These are phyloP conservation scores for Drosophila bocki DNA, from an alignment of 1,140 invertebrate genomes.

Conservation along the genomic window DNA sequence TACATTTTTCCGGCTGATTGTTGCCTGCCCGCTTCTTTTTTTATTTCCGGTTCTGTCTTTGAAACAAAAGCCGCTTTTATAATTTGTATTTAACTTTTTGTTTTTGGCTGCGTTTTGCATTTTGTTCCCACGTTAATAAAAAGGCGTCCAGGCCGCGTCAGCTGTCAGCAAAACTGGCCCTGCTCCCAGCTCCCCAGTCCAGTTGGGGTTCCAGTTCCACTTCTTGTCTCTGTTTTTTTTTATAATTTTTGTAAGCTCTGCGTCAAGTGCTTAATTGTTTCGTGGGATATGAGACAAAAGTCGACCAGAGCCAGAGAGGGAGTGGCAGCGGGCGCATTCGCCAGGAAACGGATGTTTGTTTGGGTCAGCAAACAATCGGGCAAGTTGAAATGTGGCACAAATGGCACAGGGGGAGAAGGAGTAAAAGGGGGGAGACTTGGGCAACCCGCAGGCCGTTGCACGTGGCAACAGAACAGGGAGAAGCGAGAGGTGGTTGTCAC, in stretches of 20 bases:
- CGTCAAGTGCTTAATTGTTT: constrained; percentile 71
- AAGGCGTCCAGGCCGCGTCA: constrained; percentile 26
- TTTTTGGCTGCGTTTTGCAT: constrained; percentile 54
- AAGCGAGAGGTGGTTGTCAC: neutral
- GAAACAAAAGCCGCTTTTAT: constrained; percentile 47
- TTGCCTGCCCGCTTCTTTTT: constrained; percentile 19
- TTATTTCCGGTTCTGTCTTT: constrained; percentile 56
- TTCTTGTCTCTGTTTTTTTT: neutral
- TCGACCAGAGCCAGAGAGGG: constrained; percentile 31
- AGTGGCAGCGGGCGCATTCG: constrained; percentile 39
- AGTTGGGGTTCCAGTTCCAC: constrained; percentile 44
- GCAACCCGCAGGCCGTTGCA: constrained; percentile 30
- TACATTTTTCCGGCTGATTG: constrained; percentile 41
- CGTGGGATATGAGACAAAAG: constrained; percentile 65
- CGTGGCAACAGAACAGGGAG: constrained; percentile 56
- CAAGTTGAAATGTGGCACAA: constrained; percentile 17
- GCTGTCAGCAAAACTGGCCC: constrained; percentile 33
- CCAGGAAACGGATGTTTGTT: constrained; percentile 80
- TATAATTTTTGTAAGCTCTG: constrained; percentile 18
- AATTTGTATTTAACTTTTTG: constrained; percentile 28
- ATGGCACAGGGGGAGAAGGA: neutral
- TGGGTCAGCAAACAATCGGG: constrained; percentile 59
- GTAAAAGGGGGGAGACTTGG: neutral
- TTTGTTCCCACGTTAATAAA: constrained; percentile 77
- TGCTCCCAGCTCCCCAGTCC: constrained; percentile 16